Evolutionary conservation across 2,113 vertebrate species (phyloP).

Genomic region (Miniopterus natalensis): DNA sequence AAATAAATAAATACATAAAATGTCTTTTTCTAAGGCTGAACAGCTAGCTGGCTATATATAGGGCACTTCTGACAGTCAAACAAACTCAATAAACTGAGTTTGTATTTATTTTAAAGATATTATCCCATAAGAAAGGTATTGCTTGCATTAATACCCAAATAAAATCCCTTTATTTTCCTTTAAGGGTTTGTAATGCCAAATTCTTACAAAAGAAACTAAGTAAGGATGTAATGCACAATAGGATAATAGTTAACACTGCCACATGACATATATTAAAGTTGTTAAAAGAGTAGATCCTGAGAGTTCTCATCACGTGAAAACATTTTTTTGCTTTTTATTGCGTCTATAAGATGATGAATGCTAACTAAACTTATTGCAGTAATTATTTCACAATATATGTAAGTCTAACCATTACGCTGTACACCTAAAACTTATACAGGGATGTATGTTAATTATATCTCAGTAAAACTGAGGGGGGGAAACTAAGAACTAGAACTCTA

Average conservation of each 20-base stretch:
- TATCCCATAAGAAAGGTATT: not conserved
- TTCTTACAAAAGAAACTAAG: slow-evolving; percentile 35
- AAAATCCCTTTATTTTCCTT: slow-evolving; percentile 15
- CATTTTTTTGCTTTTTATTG: not conserved
- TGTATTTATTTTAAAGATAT: slow-evolving; percentile 11
- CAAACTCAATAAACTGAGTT: slow-evolving; percentile 26
- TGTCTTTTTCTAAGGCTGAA: not conserved
- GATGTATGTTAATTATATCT: not conserved
- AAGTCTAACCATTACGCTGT: not conserved
- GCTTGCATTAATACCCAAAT: slow-evolving; percentile 35
- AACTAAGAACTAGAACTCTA: not conserved
- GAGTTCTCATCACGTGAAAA: not conserved
- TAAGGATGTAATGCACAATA: not conserved
- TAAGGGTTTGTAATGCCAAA: not conserved
- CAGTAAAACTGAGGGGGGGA: not conserved
- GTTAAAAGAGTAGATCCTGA: not conserved
- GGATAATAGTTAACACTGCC: not conserved
- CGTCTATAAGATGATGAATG: not conserved
- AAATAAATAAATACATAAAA: not conserved
- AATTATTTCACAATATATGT: not conserved
- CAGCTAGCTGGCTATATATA: not conserved
- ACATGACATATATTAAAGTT: not conserved
- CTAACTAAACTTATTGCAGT: not conserved
- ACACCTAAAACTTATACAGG: not conserved
- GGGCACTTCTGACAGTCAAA: not conserved